Percentiles rank a stretch among this genome's conserved stretches.
Conservation (phyloP, 2,797 vertebrate species). For the Macrochelys suwanniensis region DNA sequence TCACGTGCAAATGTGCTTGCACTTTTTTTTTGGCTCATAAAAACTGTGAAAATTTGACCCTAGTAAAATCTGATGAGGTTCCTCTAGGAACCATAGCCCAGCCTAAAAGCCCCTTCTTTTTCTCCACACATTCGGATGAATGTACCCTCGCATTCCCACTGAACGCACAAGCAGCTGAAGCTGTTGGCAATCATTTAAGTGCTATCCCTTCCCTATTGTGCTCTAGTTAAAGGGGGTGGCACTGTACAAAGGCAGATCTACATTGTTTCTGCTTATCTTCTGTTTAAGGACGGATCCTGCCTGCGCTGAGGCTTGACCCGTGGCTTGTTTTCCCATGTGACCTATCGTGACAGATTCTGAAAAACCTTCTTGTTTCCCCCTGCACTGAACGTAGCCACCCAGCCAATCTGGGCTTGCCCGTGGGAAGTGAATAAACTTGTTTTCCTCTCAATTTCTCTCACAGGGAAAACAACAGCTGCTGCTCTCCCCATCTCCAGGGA, state of each 20-base stretch:
- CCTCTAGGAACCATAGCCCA: not conserved
- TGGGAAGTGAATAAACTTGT: slow-evolving; percentile 5
- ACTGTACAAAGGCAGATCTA: not conserved
- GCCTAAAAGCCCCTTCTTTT: not conserved
- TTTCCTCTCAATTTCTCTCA: not conserved
- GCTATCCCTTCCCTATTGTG: not conserved
- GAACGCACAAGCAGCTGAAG: not conserved
- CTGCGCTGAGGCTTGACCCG: not conserved
- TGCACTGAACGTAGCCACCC: rapidly evolving
- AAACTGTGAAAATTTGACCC: not conserved
- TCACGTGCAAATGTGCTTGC: not conserved
- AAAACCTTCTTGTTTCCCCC: not conserved
- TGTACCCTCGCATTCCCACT: rapidly evolving
- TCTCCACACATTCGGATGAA: not conserved
- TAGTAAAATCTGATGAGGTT: rapidly evolving
- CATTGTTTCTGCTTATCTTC: not conserved
- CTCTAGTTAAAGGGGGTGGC: not conserved
- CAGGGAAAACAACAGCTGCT: slow-evolving; percentile 47
- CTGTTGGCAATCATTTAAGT: not conserved
- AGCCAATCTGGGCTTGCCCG: not conserved
- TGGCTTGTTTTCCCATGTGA: not conserved
- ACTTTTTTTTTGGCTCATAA: not conserved
- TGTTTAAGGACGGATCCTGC: not conserved
- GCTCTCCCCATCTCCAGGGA: not conserved
- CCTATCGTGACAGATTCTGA: rapidly evolving